Conservation (phyloP, 2,797 vertebrate species). For the Gadopsis marmoratus region DNA sequence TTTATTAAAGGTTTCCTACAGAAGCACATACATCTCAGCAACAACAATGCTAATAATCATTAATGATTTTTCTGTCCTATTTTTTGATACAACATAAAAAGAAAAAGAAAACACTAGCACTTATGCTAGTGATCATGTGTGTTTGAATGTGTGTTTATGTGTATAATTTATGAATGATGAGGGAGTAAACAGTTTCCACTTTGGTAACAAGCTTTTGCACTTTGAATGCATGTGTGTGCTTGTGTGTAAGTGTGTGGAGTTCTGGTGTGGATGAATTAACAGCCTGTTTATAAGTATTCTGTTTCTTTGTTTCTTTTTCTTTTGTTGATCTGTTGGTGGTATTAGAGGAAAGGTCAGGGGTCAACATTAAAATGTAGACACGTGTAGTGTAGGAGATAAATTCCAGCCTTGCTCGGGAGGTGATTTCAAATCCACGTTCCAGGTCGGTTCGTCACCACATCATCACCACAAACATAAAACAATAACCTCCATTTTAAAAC, state of each 20-base stretch:
- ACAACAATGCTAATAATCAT: neutral
- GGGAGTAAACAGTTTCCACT: conserved; percentile 67
- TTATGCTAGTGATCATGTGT: neutral
- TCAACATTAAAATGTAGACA: neutral
- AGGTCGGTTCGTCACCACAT: neutral
- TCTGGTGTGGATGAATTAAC: conserved; percentile 41
- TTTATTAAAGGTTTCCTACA: neutral
- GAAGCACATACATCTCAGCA: neutral
- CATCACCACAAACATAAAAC: neutral
- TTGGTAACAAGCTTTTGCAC: conserved; percentile 75
- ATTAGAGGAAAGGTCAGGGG: neutral
- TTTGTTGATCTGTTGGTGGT: neutral
- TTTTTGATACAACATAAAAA: neutral
- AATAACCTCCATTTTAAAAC: neutral
- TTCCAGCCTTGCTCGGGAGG: too few relatives aligned
- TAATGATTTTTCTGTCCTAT: neutral
- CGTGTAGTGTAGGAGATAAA: neutral
- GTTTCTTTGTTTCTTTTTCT: neutral
- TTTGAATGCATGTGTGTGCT: conserved; percentile 37
- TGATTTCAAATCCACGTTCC: neutral
- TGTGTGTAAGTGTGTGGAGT: conserved; percentile 1
- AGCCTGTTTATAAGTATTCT: neutral
- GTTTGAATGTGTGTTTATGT: conserved; percentile 30
- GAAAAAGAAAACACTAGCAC: neutral
- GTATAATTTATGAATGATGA: conserved; percentile 66